Conservation (phyloP, 2,888 invertebrate genomes). For the Dynastes grantii region DNA sequence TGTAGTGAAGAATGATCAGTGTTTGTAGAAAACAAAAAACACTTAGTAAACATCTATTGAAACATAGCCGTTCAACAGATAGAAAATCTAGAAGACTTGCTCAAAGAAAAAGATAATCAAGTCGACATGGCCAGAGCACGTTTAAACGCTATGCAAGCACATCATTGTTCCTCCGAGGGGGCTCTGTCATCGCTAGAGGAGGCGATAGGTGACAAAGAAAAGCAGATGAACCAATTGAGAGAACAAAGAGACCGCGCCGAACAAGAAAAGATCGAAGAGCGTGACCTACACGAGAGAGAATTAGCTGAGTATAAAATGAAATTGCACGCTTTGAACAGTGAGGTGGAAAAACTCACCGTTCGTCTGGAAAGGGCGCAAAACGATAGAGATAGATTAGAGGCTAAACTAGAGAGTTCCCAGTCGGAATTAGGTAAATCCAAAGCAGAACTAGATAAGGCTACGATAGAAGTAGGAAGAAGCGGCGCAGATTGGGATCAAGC, state of each 20-base stretch:
- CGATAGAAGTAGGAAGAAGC: constrained; percentile 90
- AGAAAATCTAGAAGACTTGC: constrained; percentile 96
- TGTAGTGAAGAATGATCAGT: constrained; percentile 38
- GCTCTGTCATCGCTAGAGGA: constrained; percentile 95
- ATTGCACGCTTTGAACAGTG: constrained; percentile 90
- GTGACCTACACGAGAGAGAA: constrained; percentile 93
- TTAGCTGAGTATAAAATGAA: constrained; percentile 97
- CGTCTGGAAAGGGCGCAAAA: constrained; percentile 91
- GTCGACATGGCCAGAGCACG: constrained; percentile 95
- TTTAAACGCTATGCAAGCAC: constrained; percentile 93
- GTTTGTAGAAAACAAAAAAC: constrained; percentile 28
- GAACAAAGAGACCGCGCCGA: constrained; percentile 97
- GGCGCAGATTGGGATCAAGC: constrained; percentile 92
- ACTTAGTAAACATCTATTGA: constrained; percentile 36
- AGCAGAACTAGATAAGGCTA: constrained; percentile 93
- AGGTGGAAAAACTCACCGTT: constrained; percentile 90
- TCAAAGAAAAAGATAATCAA: constrained; percentile 98
- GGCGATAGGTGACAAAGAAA: constrained; percentile 96
- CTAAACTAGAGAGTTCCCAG: constrained; percentile 93
- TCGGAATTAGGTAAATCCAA: constrained; percentile 95
- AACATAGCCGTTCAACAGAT: constrained; percentile 76
- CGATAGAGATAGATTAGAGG: constrained; percentile 92
- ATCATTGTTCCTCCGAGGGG: constrained; percentile 94
- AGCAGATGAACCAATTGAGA: constrained; percentile 94
- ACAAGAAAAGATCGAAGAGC: constrained; percentile 96